These are phyloP conservation scores for Centropyge bicolor DNA, from an alignment of 2,797 vertebrate species.

Conservation along the genomic window DNA sequence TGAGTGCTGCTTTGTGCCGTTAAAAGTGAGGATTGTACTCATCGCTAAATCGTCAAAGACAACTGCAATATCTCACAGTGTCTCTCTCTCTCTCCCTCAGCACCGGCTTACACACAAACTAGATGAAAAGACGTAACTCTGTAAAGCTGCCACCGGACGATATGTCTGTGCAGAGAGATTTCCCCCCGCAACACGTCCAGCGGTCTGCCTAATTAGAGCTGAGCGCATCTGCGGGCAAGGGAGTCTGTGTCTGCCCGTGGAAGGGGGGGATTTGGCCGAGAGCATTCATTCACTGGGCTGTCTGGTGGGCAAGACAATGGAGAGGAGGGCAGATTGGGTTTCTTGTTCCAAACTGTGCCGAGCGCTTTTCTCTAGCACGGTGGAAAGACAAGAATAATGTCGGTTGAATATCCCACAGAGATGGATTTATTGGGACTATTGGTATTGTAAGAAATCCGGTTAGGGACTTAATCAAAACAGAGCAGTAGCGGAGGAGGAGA, in stretches of 20 bases:
- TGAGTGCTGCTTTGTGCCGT: slow-evolving; percentile 26
- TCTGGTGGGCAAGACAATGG: slow-evolving; percentile 75
- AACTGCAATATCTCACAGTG: slow-evolving; percentile 37
- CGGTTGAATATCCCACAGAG: slow-evolving; percentile 72
- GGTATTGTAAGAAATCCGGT: slow-evolving; percentile 75
- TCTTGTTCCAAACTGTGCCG: slow-evolving; percentile 63
- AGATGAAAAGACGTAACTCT: slow-evolving; percentile 72
- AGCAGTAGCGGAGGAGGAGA: slow-evolving; percentile 48
- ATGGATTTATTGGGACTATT: slow-evolving; percentile 73
- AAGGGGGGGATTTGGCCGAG: slow-evolving; percentile 69
- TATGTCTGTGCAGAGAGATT: slow-evolving; percentile 71
- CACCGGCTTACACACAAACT: slow-evolving; percentile 58
- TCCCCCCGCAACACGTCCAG: slow-evolving; percentile 68
- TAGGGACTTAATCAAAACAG: slow-evolving; percentile 69
- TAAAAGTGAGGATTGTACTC: slow-evolving; percentile 37
- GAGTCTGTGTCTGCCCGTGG: slow-evolving; percentile 62
- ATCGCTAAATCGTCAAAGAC: slow-evolving; percentile 36
- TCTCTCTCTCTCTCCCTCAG: slow-evolving; percentile 43
- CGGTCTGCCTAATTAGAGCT: slow-evolving; percentile 74
- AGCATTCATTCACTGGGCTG: slow-evolving; percentile 62
- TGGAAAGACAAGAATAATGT: slow-evolving; percentile 72
- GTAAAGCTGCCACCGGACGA: slow-evolving; percentile 74
- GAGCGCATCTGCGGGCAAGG: slow-evolving; percentile 67
- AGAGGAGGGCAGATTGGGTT: slow-evolving; percentile 68
- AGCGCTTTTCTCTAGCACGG: slow-evolving; percentile 42